These are phyloP conservation scores for Pardosa pseudoannulata DNA, from an alignment of 2,888 invertebrate species.

Conservation along the genomic window DNA sequence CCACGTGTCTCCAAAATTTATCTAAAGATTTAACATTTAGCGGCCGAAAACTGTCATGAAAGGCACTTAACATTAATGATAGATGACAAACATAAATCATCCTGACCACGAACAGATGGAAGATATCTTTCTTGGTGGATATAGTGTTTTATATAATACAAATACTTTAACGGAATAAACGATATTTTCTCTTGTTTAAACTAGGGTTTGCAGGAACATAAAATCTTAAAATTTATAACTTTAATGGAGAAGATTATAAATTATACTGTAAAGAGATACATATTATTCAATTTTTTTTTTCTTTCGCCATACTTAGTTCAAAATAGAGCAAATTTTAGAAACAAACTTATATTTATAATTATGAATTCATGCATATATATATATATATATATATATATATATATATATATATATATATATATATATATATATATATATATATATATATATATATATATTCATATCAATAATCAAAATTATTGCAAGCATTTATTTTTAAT, in stretches of 20 bases:
- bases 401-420: not conserved
- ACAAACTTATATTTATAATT: not conserved
- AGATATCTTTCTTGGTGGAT: conserved; percentile 10
- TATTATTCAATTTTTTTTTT: too few relatives aligned
- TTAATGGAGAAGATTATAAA: too few relatives aligned
- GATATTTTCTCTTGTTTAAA: not conserved
- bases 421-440: too few relatives aligned
- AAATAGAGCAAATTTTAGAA: too few relatives aligned
- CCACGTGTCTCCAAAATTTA: not conserved
- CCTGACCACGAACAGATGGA: conserved; percentile 31
- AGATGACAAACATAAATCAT: conserved; percentile 52
- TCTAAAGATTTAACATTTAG: conserved; percentile 16
- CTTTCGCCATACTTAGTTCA: too few relatives aligned
- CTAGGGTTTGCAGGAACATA: too few relatives aligned
- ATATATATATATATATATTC: too few relatives aligned
- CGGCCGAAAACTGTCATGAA: conserved; percentile 15
- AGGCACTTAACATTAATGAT: conserved; percentile 56
- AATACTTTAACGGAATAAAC: not conserved
- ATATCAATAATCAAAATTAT: too few relatives aligned
- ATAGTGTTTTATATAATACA: not conserved
- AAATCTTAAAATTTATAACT: too few relatives aligned
- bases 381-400: conserved; percentile 19
- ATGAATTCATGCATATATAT: too few relatives aligned
- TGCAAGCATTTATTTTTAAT: too few relatives aligned
- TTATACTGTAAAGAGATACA: too few relatives aligned